Evolutionary conservation across 2,113 vertebrate species (phyloP), one percentile per base, ranked within the genome.

Genomic region (Paradoxurus hermaphroditus): DNA sequence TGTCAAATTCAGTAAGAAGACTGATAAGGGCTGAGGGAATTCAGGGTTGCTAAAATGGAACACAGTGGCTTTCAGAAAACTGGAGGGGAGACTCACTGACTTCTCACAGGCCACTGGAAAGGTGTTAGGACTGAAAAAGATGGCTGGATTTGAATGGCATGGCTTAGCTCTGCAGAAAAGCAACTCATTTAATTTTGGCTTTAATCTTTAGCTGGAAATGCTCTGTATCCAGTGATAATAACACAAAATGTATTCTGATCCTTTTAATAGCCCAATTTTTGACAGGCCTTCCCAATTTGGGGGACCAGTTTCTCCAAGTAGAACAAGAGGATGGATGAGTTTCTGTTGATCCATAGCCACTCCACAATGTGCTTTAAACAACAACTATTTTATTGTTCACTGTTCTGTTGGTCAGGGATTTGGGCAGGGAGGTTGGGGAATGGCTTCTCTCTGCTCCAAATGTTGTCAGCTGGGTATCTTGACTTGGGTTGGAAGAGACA

Each of bases 1-100:
- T 97, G 91, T 98, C 95, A 98, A 91, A 91, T 27, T 63, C 79
- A 87, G 11, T 0, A 93, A 86, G 49, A 44, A 93, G 93, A 98
- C 96, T 97, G 11, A 96, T 97, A 92, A 0, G 12, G 88, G 65
- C 78, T 86, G 27, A 84, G 97, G 94, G 85, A 95, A 91, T 88
- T 97, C n/a, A 12, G 8, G 1, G 3, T 75, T 94, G 56, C 31
- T 53, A 53, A 88, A 87, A 49, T 23, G 23, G 18, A 4, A 39
- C 19, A 3, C 0, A 41, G 41, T 12, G 46, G 63, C 75, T 97
- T 65, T 89, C 89, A 91, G 81, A 73, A 96, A 98, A 95, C 96
- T 91, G 41, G 51, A 59, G 41, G 7, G 51, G 59, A 73, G 94
- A 44, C 90, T 85, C 65, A 27, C 7, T 95, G 31, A 82, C 12